Evolutionary conservation across 2,797 vertebrate genomes (phyloP).

Genomic region (Cossypha caffra): DNA sequence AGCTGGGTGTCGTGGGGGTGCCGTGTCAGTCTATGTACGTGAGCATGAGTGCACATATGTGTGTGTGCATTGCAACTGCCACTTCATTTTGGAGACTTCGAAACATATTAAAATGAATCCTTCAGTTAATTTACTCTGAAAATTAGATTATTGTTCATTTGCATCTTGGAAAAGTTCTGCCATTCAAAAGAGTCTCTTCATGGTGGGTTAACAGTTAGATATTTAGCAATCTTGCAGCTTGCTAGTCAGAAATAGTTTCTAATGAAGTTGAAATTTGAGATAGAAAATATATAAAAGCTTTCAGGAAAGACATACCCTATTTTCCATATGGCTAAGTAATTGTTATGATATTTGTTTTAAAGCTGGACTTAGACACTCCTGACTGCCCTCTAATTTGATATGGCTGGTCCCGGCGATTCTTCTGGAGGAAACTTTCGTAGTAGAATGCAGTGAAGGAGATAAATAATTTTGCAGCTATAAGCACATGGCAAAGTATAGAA

Average conservation of each 20-base stretch:
- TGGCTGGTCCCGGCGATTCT: slow-evolving; percentile 71
- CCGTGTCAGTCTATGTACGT: not conserved
- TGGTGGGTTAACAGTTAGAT: slow-evolving; percentile 69
- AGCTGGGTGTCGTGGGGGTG: not conserved
- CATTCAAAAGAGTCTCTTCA: slow-evolving; percentile 62
- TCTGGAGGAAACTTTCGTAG: slow-evolving; percentile 74
- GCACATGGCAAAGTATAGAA: slow-evolving; percentile 69
- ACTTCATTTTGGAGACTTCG: slow-evolving; percentile 39
- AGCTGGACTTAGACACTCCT: slow-evolving; percentile 78
- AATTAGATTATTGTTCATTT: slow-evolving; percentile 73
- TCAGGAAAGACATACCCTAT: slow-evolving; percentile 73
- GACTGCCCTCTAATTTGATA: slow-evolving; percentile 79
- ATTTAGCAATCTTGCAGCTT: slow-evolving; percentile 70
- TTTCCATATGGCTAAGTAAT: slow-evolving; percentile 80
- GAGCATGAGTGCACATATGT: not conserved
- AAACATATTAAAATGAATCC: slow-evolving; percentile 47
- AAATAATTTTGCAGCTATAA: slow-evolving; percentile 74
- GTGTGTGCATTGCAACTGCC: not conserved
- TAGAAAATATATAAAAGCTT: slow-evolving; percentile 73
- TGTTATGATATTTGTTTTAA: slow-evolving; percentile 81
- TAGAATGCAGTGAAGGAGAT: slow-evolving; percentile 75
- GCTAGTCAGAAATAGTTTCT: slow-evolving; percentile 73
- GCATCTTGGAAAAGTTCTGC: slow-evolving; percentile 62
- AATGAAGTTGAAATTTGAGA: slow-evolving; percentile 77
- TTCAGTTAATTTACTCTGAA: slow-evolving; percentile 67